phyloP scores from a whole-genome alignment of 2,888 invertebrate genomes.

The Drosophila aldrichi region DNA sequence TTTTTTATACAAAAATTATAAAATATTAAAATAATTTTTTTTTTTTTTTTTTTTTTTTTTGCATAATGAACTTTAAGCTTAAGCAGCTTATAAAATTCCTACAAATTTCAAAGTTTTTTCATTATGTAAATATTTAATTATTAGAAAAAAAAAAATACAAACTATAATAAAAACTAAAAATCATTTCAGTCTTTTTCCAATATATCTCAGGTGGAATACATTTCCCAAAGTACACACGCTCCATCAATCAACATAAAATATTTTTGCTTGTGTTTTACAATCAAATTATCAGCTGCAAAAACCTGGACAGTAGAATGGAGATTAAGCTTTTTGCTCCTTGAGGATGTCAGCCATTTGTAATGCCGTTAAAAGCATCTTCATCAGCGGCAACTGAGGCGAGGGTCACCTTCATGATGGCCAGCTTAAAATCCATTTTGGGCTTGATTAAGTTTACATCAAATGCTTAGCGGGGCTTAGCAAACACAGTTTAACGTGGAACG shows the following conservation, averaged over 20 bases:
- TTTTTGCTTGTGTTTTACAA: not conserved
- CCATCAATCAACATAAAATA: not conserved
- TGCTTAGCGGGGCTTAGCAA: constrained; percentile 38
- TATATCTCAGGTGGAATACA: not conserved
- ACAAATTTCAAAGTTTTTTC: too few relatives aligned
- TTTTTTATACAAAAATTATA: too few relatives aligned
- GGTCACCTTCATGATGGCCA: constrained; percentile 7
- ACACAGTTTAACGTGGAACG: not conserved
- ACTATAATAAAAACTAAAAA: too few relatives aligned
- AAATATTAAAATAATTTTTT: too few relatives aligned
- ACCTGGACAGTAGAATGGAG: not conserved
- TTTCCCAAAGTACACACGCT: too few relatives aligned
- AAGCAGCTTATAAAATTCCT: too few relatives aligned
- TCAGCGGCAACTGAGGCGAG: too few relatives aligned
- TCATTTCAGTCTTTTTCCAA: too few relatives aligned
- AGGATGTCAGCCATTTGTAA: not conserved
- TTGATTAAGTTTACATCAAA: constrained; percentile 48
- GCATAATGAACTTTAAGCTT: too few relatives aligned
- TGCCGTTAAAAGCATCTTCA: constrained; percentile 8
- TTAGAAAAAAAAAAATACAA: too few relatives aligned
- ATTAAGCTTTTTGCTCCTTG: constrained; percentile 3
- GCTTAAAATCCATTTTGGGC: constrained; percentile 42
- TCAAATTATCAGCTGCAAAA: not conserved
- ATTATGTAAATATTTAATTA: too few relatives aligned
- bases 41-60: too few relatives aligned